These are phyloP conservation scores for Lanistes nyassanus DNA, from an alignment of 1,140 invertebrate genomes.

Conservation along the genomic window DNA sequence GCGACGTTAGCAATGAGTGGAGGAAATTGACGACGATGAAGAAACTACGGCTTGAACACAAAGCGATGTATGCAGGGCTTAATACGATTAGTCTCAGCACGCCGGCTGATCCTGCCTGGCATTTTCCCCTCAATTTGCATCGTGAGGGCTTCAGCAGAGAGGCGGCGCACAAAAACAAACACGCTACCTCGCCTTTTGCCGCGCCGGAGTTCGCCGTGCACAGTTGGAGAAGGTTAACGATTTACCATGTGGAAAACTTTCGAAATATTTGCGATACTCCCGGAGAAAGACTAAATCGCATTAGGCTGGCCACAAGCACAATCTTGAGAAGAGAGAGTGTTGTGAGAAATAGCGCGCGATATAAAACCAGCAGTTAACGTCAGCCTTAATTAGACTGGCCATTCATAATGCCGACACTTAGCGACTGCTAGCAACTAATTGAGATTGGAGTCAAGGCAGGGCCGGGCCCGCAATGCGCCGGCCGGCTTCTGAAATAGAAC, in stretches of 20 bases:
- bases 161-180: slow-evolving; percentile 23
- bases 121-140: slow-evolving; percentile 29
- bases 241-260: slow-evolving; percentile 30
- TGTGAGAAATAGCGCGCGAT: slow-evolving; percentile 25
- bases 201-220: neutral
- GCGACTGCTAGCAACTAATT: slow-evolving; percentile 27
- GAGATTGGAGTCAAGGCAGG: slow-evolving; percentile 27
- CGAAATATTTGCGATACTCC: slow-evolving; percentile 30
- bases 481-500: neutral
- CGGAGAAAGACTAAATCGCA: slow-evolving; percentile 26
- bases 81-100: slow-evolving; percentile 11
- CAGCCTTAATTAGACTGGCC: slow-evolving; percentile 25
- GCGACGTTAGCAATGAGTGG: slow-evolving; percentile 14
- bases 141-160: slow-evolving; percentile 19
- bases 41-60: slow-evolving; percentile 23
- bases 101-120: slow-evolving; percentile 22
- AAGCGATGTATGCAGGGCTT: slow-evolving; percentile 25
- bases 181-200: slow-evolving; percentile 18
- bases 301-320: slow-evolving; percentile 4
- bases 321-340: slow-evolving; percentile 26
- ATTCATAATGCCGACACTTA: slow-evolving; percentile 29
- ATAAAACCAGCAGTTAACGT: slow-evolving; percentile 31
- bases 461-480: neutral
- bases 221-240: slow-evolving; percentile 22
- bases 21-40: slow-evolving; percentile 25